Base-by-base conservation (phyloP, 2,797 vertebrate genomes). In the Enteromius viviparus region DNA sequence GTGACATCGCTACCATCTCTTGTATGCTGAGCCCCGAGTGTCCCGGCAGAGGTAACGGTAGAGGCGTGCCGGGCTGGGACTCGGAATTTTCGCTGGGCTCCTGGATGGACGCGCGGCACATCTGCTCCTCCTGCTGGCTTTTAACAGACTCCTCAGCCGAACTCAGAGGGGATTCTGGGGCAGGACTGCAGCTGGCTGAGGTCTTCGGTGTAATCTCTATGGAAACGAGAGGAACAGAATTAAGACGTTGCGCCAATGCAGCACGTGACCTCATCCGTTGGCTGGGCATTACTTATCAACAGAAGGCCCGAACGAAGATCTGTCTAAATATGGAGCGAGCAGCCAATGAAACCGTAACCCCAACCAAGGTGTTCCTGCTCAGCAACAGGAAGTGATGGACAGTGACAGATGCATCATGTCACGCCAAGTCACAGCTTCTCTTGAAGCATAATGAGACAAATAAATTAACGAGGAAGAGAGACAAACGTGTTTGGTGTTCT, bases 131-230 rank as follows among this genome's bases (percentile, higher is more conserved):
- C 0, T 96, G 88, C 0, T 96, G 89, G 87, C 95, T 96, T 89
- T 95, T 96, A 86, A 96, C 94, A 0, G 96, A 97, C 62, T 97
- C 96, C 49, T 95, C 96, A 19, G 89, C 88, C 14, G 96, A 96
- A 83, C 96, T 97, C 91, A 96, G 93, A 0, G 96, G 96, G 42
- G 96, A 96, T 60, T 96, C 95, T 0, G 96, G 96, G 60, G 95
- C 95, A 6, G 96, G 96, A 91, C 96, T 97, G 91, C 95, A 96
- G 92, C 96, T 96, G 88, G 95, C 95, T 3, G 95, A 96, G 87
- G 95, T 96, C 94, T 96, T 97, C 88, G 96, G 96, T 86, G 96
- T 96, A 92, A 94, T 96, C 92, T 97, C 96, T 97, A 94, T 10
- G 92, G 89, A 85, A 80, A 81, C 58, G 55, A 65, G 37, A 60